Percentiles rank a stretch among this genome's conserved stretches.
These are phyloP conservation scores for Corythucha ciliata DNA, from an alignment of 2,888 invertebrate species.

Conservation along the genomic window DNA sequence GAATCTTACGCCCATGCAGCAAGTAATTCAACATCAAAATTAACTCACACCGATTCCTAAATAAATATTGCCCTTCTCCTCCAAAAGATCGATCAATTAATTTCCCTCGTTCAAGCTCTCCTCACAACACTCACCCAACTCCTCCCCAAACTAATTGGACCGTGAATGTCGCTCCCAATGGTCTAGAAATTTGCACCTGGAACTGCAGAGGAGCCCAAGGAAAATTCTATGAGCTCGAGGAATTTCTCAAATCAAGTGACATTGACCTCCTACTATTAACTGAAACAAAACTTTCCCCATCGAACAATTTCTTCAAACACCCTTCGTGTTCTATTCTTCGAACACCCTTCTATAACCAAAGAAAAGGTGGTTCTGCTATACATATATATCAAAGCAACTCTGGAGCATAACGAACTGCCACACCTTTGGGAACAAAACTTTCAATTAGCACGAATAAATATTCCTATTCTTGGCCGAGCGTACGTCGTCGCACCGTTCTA, in stretches of 20 bases:
- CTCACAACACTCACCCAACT: slow-evolving; percentile 6
- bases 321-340: too few species aligned
- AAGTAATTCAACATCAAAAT: too few species aligned
- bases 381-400: slow-evolving; percentile 2
- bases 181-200: slow-evolving; percentile 16
- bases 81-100: slow-evolving; percentile 5
- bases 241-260: slow-evolving; percentile 7
- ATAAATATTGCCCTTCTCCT: too few species aligned
- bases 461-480: background rate
- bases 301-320: slow-evolving; percentile 12
- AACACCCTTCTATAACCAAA: too few species aligned
- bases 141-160: slow-evolving; percentile 8
- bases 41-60: too few species aligned
- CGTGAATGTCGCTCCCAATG: background rate
- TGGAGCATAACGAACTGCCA: slow-evolving; percentile 6
- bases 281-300: slow-evolving; percentile 7
- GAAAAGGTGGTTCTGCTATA: slow-evolving; percentile 14
- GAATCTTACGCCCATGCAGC: too few species aligned
- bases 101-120: slow-evolving; percentile 16
- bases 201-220: slow-evolving; percentile 7
- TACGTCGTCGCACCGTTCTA: slow-evolving; percentile 11
- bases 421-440: background rate
- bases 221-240: slow-evolving; percentile 11
- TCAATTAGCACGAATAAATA: slow-evolving; percentile 1
- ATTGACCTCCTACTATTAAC: slow-evolving; percentile 13